Evolutionary conservation across 2,888 invertebrate genomes (phyloP), one percentile per base, ranked within the genome.

Genomic region (Cenopis cana): DNA sequence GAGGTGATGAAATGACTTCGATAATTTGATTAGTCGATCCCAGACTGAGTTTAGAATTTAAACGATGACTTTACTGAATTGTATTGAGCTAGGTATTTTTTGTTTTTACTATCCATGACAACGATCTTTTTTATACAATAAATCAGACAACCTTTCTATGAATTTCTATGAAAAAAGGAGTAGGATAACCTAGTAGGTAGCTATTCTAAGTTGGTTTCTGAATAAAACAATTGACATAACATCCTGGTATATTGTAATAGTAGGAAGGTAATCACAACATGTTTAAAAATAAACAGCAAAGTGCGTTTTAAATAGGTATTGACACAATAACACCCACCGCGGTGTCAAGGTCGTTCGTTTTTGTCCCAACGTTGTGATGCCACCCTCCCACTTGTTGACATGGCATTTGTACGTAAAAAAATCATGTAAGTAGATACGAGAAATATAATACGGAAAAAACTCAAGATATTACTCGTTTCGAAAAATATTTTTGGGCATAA

Each of bases 21-120:
- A 72, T 68, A 72, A 67, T 68, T 70, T 70, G 65, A 70, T 70
- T 70, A 70, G 70, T 41, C 56, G 68, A 68, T 50, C 52, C 52
- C 69, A 18, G 49, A 18, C 59, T 54, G 46, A 46, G 60, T 66
- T 52, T 60, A 52, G 41, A 70, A 60, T 65, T 66, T 60, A 24
- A 60, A 55, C 56, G 56, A 52, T 70, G 70, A 66, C 70, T 69
- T 50, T 49, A 38, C 62, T 49, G 46, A 49, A 49, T 68, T 55
- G 36, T 20, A 54, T 18, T 14, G 41, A 24, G 10, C 8, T 20
- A 20, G 3, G 2, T 5, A 5, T 29, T 4, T 4, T 59, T 41
- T 18, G 10, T n/a, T 9, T 12, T 24, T 46, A 46, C n/a, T 6
- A 46, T 46, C 4, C n/a, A 14, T 6, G 46, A 46, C 46, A n/a